Conservation (phyloP, 2,113 vertebrate genomes). For the Pyxicephalus adspersus region DNA sequence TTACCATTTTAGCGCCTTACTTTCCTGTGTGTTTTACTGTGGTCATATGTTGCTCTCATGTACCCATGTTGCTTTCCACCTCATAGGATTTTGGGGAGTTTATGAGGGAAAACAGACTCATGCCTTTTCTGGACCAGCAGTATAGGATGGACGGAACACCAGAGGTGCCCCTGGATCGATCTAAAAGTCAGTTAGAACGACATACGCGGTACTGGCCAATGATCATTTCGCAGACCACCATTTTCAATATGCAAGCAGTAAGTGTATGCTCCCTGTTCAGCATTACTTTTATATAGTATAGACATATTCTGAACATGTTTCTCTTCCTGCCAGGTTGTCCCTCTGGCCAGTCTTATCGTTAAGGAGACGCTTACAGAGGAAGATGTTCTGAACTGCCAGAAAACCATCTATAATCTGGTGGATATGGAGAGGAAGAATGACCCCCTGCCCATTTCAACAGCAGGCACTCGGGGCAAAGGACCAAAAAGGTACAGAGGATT, state of each 20-base stretch:
- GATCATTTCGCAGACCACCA: constrained; percentile 99
- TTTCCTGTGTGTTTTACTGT: too few relatives aligned
- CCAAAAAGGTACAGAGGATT: constrained; percentile 85
- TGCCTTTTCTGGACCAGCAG: constrained; percentile 87
- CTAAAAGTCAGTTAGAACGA: constrained; percentile 93
- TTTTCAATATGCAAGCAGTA: constrained; percentile 99
- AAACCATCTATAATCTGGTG: constrained; percentile 95
- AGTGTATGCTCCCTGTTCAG: constrained; percentile 61
- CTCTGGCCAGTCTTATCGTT: constrained; percentile 93
- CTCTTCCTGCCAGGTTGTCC: constrained; percentile 82
- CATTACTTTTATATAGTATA: neutral
- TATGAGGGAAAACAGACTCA: constrained; percentile 97
- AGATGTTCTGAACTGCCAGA: constrained; percentile 96
- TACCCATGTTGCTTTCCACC: too few relatives aligned
- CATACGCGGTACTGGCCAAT: constrained; percentile 98
- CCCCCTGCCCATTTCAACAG: constrained; percentile 96
- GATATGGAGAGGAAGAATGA: constrained; percentile 99
- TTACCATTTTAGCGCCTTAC: too few relatives aligned
- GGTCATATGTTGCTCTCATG: too few relatives aligned
- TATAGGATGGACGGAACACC: constrained; percentile 79
- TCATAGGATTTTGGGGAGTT: constrained; percentile 97
- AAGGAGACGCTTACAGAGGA: constrained; percentile 93
- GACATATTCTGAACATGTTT: neutral
- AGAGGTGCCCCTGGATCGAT: constrained; percentile 86
- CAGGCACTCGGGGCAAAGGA: constrained; percentile 96